Base-by-base conservation (phyloP, 1,140 invertebrate genomes). In the Argopecten irradians region DNA sequence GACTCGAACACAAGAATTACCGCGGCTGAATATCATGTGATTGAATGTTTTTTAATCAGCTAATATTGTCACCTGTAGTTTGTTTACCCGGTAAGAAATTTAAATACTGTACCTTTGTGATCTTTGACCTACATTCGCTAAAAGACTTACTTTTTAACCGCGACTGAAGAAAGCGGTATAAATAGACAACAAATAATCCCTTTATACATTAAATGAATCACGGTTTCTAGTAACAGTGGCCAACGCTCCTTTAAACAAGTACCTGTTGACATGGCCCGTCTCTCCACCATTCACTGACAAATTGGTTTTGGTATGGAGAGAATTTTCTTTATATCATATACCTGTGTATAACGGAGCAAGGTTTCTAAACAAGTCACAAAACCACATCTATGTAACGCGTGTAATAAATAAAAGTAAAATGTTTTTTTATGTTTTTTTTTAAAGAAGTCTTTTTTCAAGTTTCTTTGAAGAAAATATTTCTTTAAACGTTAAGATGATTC, bases 31-130 rank as follows among this genome's bases (percentile, higher is more conserved):
- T 71, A 71, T 71, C 55, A 71, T 71, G 55, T 71, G 55, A 71
- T 71, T 71, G 55, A 71, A 71, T 71, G 55, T 71, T 71, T 71
- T 71, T 71, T 71, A 71, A 71, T 71, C 55, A 71, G 55, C 55
- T 28, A 11, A 71, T 71, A 71, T 71, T 28, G 55, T 71, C 55
- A 71, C 55, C 55, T 71, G 55, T 22, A 71, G 55, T 71, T 71
- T 71, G 55, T 71, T 71, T 71, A 71, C 55, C 22, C 22, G 55
- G 55, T 71, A 71, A 28, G 55, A 71, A 71, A 71, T 71, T 71
- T 71, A 71, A 71, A 71, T 71, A 71, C 55, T 8, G 55, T n/a
- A 71, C 55, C 55, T 71, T 71, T 71, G 55, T 71, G 55, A 71
- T 71, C 55, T 71, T 11, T 28, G 55, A 71, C 55, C 55, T 71